phyloP scores from a whole-genome alignment of 1,140 invertebrate genomes.

The Heliconius himera region DNA sequence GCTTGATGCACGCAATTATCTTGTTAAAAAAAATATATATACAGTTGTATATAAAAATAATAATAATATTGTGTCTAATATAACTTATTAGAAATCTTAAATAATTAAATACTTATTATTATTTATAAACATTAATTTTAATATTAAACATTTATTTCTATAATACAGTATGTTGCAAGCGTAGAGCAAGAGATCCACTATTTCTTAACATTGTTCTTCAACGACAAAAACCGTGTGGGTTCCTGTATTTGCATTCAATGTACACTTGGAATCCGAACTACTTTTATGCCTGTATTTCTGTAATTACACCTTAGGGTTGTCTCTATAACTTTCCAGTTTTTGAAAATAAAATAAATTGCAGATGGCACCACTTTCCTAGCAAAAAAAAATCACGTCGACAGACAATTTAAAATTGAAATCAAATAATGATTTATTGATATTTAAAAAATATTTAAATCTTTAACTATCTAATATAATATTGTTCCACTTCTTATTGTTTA shows the following conservation, averaged over 20 bases:
- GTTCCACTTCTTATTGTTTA: neutral
- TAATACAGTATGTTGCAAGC: neutral
- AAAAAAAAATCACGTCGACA: too few relatives aligned
- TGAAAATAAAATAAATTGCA: neutral
- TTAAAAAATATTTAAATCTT: too few relatives aligned
- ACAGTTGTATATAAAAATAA: too few relatives aligned
- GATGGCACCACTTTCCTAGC: too few relatives aligned
- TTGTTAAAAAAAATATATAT: too few relatives aligned
- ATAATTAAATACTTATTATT: neutral
- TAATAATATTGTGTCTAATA: neutral
- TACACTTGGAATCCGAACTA: conserved; percentile 41
- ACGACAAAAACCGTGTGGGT: conserved; percentile 41
- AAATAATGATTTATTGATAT: too few relatives aligned
- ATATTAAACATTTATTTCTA: neutral
- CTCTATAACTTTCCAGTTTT: neutral
- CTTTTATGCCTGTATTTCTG: conserved; percentile 44
- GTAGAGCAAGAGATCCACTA: conserved; percentile 19
- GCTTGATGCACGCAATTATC: too few relatives aligned
- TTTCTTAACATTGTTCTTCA: conserved; percentile 40
- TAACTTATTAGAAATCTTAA: neutral
- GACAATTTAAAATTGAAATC: neutral
- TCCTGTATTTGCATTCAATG: conserved; percentile 46
- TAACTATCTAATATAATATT: neutral
- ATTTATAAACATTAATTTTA: neutral
- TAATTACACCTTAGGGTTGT: conserved; percentile 45